phyloP scores from a whole-genome alignment of 2,113 vertebrate genomes.

The Nettapus auritus region DNA sequence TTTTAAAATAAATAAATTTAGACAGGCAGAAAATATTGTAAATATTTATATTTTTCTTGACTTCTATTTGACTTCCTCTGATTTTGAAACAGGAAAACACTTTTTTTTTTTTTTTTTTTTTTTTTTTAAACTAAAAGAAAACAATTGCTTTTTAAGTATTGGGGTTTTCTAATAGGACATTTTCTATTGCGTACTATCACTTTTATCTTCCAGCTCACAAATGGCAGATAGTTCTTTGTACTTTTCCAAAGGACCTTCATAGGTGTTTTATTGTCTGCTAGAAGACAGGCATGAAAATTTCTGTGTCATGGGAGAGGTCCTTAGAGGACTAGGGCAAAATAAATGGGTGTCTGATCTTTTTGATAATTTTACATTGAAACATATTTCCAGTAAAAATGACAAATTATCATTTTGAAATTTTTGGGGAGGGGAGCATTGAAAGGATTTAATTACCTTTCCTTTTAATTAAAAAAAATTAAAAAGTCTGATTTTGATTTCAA shows the following conservation, averaged over 20 bases:
- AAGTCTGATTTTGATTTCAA: neutral
- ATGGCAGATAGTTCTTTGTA: neutral
- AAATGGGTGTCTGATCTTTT: neutral
- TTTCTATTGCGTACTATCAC: neutral
- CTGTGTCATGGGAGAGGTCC: neutral
- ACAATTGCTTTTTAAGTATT: neutral
- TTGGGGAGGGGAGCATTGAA: rapidly evolving
- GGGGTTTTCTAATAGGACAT: neutral
- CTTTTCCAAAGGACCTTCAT: neutral
- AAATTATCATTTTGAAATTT: neutral
- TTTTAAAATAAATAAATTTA: slow-evolving; percentile 19
- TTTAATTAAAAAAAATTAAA: neutral
- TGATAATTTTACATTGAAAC: neutral
- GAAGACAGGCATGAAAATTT: neutral
- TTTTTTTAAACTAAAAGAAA: neutral
- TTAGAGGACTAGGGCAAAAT: neutral
- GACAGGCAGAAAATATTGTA: neutral
- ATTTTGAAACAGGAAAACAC: neutral
- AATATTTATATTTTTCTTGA: neutral
- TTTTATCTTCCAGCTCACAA: neutral
- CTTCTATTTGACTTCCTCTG: neutral
- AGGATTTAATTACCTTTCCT: neutral
- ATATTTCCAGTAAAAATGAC: neutral
- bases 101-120: too few species aligned
- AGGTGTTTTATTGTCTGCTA: neutral